phyloP scores from a whole-genome alignment of 2,888 invertebrate genomes.

The Drosophila antonietae region DNA sequence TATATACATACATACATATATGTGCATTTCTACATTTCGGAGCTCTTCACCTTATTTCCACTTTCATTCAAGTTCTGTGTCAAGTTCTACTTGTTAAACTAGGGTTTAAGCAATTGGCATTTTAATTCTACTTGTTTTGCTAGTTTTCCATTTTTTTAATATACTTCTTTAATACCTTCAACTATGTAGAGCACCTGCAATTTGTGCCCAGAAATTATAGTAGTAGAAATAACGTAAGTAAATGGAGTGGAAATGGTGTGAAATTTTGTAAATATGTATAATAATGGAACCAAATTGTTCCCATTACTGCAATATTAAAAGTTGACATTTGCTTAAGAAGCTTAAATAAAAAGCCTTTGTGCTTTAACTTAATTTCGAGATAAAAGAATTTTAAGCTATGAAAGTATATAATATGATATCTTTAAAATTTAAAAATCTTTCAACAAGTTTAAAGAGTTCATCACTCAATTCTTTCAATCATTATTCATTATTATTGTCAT shows the following conservation, averaged over 20 bases:
- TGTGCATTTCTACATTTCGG: background rate
- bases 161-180: background rate
- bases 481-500: background rate
- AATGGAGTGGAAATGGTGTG: background rate
- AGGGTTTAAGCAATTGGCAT: background rate
- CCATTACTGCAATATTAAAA: background rate
- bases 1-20: no score
- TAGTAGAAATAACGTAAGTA: background rate
- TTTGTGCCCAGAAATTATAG: background rate
- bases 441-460: background rate
- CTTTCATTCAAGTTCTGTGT: slow-evolving; percentile 1
- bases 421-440: background rate
- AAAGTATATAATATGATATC: no score
- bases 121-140: slow-evolving; percentile 10
- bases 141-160: slow-evolving; percentile 20
- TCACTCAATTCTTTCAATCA: background rate
- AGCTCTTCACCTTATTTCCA: background rate
- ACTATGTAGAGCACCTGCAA: background rate
- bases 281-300: background rate
- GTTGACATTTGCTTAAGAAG: background rate
- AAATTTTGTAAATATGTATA: background rate
- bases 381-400: no score
- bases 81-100: background rate
- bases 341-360: background rate
- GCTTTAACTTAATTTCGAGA: background rate